Base-by-base conservation (phyloP, 1,140 invertebrate species). In the Drosophila melanica region DNA sequence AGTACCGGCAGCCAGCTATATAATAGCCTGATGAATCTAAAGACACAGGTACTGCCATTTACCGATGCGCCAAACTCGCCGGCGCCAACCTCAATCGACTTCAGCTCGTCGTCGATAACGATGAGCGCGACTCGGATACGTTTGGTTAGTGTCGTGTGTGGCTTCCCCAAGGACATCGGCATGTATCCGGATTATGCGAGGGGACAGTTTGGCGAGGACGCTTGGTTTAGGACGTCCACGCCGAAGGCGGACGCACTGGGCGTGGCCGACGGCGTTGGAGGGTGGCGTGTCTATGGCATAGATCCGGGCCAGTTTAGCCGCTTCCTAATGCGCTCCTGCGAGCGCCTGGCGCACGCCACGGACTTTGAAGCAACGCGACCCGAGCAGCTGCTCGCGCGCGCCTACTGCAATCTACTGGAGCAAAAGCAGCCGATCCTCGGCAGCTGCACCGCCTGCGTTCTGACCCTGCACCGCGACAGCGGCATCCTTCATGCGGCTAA, bases 401-500 rank as follows among this genome's bases (percentile, higher is more conserved):
- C 71, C 76, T 79, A 70, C 10, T 95, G 96, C 91, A 73, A 89
- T 18, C 41, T 89, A 0, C 16, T 77, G 50, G 68, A 82, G 12
- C 79, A 79, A 9, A 67, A 98, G 92, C 96, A 68, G 3, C 75
- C 75, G 0, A 35, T 86, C 0, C 20, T 82, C 12, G 84, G 79
- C 62, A 77, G 82, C 65, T 60, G 68, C 41, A 82, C 79, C 0
- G 84, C 73, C 27, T 87, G 82, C 11, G 96, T 99, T 30, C 95
- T 99, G 77, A 95, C 98, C 44, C 92, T 99, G 50, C 96, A 98
- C 92, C 95, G 96, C 76, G 95, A 96, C 82, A 97, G 96, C 50
- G 95, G 95, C 85, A 96, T 95, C 57, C 94, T 99, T 75, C 97
- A 98, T 79, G 96, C 98, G 6, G 98, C 98, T 2, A 99, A 99